phyloP scores from a whole-genome alignment of 2,113 vertebrate species.

The Lepus europaeus region DNA sequence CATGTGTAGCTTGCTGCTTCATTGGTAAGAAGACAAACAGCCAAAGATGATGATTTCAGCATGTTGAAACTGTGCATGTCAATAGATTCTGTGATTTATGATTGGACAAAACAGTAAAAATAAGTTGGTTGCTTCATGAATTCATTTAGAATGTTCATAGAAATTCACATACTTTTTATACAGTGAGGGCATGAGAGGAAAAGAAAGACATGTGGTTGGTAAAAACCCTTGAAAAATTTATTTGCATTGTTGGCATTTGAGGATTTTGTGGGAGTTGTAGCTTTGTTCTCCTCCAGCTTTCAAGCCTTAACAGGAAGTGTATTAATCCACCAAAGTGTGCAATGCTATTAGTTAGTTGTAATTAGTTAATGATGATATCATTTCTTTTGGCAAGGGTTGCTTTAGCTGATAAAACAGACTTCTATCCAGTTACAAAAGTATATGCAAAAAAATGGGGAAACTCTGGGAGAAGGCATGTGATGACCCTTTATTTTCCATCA shows the following conservation, averaged over 20 bases:
- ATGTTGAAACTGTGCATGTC: constrained; percentile 46
- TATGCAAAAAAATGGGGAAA: not conserved
- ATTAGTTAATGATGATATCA: constrained; percentile 46
- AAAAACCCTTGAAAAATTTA: not conserved
- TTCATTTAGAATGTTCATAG: constrained; percentile 14
- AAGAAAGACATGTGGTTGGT: not conserved
- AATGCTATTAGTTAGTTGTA: constrained; percentile 63
- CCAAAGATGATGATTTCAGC: constrained; percentile 46
- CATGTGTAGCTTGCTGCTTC: constrained; percentile 50
- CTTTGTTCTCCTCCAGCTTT: constrained; percentile 50
- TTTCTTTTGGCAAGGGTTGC: constrained; percentile 46
- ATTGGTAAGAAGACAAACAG: constrained; percentile 8
- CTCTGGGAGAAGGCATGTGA: not conserved
- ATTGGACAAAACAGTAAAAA: not conserved
- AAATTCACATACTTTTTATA: not conserved
- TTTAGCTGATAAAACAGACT: constrained; percentile 51
- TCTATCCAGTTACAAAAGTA: constrained; percentile 55
- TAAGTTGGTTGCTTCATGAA: not conserved
- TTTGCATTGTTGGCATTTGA: not conserved
- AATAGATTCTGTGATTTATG: not conserved
- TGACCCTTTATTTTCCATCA: constrained; percentile 46
- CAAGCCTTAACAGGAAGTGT: not conserved
- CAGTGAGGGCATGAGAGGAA: not conserved
- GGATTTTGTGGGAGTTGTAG: not conserved
- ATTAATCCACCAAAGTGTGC: constrained; percentile 22